Percentiles rank a stretch among this genome's conserved stretches.
Conservation (phyloP, 2,113 vertebrate genomes). For the Talpa occidentalis region DNA sequence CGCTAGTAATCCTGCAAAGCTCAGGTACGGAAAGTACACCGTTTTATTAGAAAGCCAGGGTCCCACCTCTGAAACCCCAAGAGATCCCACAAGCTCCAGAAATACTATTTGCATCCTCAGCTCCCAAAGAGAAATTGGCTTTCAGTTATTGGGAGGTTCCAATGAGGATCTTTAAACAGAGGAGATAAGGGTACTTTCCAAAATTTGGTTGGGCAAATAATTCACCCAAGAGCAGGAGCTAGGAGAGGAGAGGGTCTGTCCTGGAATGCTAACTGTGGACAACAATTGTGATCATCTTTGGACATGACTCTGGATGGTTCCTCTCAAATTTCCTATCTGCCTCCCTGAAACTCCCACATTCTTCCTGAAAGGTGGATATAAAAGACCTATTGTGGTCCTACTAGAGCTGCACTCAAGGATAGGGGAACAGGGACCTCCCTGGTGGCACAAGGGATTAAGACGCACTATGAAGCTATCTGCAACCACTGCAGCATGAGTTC, state of each 20-base stretch:
- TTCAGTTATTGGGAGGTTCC: background rate
- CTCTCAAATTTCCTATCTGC: background rate
- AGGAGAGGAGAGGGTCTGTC: background rate
- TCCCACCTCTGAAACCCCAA: background rate
- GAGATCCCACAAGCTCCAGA: background rate
- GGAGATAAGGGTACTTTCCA: background rate
- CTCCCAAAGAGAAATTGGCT: constrained; percentile 43
- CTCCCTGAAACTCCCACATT: background rate
- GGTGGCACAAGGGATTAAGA: too few species aligned
- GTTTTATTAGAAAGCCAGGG: background rate
- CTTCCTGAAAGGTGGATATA: background rate
- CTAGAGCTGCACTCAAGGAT: background rate
- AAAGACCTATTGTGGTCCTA: background rate
- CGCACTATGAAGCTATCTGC: too few species aligned
- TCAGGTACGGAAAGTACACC: background rate
- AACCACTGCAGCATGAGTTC: too few species aligned
- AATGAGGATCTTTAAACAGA: background rate
- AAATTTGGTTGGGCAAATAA: background rate
- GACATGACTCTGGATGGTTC: background rate
- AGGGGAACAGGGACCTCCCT: too few species aligned
- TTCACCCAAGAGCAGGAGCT: background rate
- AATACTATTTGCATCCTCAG: background rate
- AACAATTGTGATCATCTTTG: background rate
- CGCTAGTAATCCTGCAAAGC: background rate
- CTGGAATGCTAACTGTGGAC: background rate